Evolutionary conservation across 2,888 invertebrate species (phyloP).

Genomic region (Idaea aversata): DNA sequence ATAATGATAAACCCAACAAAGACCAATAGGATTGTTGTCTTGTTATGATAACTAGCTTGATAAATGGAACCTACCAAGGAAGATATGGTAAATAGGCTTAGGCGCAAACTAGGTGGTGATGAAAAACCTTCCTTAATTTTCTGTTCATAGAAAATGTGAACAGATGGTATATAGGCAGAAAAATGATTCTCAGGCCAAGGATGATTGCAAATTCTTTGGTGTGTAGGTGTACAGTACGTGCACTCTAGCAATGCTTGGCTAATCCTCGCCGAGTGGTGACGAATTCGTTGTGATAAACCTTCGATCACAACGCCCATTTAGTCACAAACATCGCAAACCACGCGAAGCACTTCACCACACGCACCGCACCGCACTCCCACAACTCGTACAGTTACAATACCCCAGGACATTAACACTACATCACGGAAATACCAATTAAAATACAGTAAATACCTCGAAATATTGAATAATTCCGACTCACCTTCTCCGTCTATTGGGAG

Average conservation of each 20-base stretch:
- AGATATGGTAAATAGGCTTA: neutral
- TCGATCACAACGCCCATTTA: conserved; percentile 70
- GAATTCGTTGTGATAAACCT: conserved; percentile 57
- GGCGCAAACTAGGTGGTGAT: neutral
- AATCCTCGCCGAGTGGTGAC: conserved; percentile 37
- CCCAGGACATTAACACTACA: neutral
- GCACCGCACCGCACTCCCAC: neutral
- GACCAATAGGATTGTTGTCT: neutral
- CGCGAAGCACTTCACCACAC: conserved; percentile 2
- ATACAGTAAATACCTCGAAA: conserved; percentile 19
- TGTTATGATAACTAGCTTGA: neutral
- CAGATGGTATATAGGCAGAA: neutral
- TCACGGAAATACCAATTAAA: conserved; percentile 8
- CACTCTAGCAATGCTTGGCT: conserved; percentile 3
- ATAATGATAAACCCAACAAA: neutral
- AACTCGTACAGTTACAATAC: neutral
- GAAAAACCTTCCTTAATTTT: neutral
- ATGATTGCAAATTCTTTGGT: neutral
- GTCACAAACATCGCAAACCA: conserved; percentile 19
- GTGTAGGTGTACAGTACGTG: neutral
- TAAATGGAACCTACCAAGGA: no score
- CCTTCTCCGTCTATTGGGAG: conserved; percentile 71
- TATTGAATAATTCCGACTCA: conserved; percentile 59
- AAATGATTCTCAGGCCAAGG: neutral
- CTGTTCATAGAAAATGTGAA: neutral